Percentiles rank a stretch among this genome's conserved stretches.
These are phyloP conservation scores for Toxostoma redivivum DNA, from an alignment of 2,113 vertebrate species.

Conservation along the genomic window DNA sequence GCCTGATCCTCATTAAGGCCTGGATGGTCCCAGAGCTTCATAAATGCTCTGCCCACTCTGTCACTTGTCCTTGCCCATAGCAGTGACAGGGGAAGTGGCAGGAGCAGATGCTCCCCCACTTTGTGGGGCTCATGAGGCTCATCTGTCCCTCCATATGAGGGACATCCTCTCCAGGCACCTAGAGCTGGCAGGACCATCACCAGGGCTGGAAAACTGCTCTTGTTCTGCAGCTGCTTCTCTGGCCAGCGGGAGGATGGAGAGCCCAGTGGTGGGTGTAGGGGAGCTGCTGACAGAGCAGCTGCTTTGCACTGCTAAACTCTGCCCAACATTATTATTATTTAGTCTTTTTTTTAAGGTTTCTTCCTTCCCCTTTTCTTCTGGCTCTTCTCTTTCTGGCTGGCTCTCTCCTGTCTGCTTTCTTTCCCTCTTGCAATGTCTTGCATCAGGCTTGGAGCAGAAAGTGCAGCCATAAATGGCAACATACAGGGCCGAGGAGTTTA, in stretches of 20 bases:
- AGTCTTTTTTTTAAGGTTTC: not conserved
- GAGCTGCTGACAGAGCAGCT: not conserved
- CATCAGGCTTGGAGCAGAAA: constrained; percentile 67
- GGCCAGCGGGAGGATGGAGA: not conserved
- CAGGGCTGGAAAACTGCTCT: not conserved
- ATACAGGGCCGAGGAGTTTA: not conserved
- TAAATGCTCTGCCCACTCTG: not conserved
- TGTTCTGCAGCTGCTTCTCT: not conserved
- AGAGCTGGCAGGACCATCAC: not conserved
- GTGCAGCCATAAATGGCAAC: constrained; percentile 71
- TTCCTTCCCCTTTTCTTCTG: not conserved
- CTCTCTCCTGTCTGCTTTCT: not conserved
- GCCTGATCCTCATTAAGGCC: not conserved
- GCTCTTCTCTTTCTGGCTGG: not conserved
- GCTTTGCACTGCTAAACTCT: not conserved
- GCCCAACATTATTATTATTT: not conserved
- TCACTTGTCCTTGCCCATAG: accelerated
- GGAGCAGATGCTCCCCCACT: not conserved
- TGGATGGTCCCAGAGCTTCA: accelerated
- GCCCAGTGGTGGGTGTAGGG: not conserved
- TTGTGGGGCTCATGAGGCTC: not conserved
- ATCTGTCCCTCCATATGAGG: not conserved
- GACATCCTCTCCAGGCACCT: not conserved
- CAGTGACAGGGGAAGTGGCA: not conserved
- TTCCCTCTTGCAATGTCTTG: constrained; percentile 62